Base-by-base conservation (phyloP, 2,113 vertebrate genomes). In the Ciconia stormi region DNA sequence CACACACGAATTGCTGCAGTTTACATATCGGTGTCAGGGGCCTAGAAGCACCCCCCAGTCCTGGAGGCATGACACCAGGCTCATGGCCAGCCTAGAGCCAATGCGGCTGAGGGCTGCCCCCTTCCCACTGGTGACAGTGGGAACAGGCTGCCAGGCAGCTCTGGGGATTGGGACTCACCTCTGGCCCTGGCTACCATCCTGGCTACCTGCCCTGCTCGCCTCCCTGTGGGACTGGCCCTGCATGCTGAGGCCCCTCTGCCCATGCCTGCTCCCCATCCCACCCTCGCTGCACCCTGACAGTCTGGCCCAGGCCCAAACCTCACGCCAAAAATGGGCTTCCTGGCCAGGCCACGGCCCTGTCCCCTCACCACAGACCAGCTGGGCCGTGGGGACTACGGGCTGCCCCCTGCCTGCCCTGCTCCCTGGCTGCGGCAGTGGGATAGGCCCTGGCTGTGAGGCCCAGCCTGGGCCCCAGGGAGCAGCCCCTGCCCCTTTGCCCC, bases 381-480 rank as follows among this genome's bases (percentile, higher is more conserved):
- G 1, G 56, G 29, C 50, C 2, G 0, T 16, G 26, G 30, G 17
- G 40, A 32, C 38, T 13, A 16, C 0, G 1, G 21, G 32, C 19
- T 58, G 36, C 40, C 16, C 13, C 11, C 15, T 1, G 5, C 77
- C 87, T 40, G 47, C 25, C 25, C 40, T 29, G 16, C 61, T 55
- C 30, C 50, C 55, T 36, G 73, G 22, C 12, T 71, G 44, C 25
- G 72, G 42, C 10, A 5, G 30, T 16, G n/a, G 56, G 53, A 87
- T 17, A 26, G 53, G 32, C 14, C 32, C 44, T 1, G 0, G 56
- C 59, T 21, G 34, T 1, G 0, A 66, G 27, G 17, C 42, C 56
- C 16, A 62, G 17, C 16, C 38, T 11, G 1, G 42, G 46, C 10
- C 32, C 7, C n/a, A 59, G 29, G 29, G 11, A 72, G 11, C 50